Conservation (phyloP, 2,888 invertebrate genomes). For the Malachius bipustulatus region DNA sequence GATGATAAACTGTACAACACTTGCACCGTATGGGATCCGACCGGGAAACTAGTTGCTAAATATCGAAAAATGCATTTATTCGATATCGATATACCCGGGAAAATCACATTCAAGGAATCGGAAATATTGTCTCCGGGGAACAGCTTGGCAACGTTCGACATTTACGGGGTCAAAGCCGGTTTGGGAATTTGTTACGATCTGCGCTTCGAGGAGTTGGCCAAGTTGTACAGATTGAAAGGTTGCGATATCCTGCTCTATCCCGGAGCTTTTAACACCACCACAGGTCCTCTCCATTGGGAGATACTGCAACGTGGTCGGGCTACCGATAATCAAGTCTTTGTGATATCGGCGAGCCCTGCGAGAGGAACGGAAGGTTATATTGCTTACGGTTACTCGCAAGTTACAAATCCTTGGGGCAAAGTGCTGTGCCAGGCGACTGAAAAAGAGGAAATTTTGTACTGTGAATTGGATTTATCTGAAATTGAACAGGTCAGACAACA, state of each 20-base stretch:
- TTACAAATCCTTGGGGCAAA: conserved; percentile 48
- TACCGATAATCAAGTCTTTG: conserved; percentile 80
- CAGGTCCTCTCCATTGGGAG: conserved; percentile 91
- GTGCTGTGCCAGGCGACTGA: conserved; percentile 46
- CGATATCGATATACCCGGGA: conserved; percentile 88
- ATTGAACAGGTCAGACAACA: conserved; percentile 69
- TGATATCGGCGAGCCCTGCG: conserved; percentile 52
- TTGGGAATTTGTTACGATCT: conserved; percentile 93
- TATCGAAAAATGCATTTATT: conserved; percentile 90
- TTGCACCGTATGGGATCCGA: conserved; percentile 71
- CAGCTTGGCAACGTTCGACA: conserved; percentile 58
- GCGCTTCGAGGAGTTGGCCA: conserved; percentile 81
- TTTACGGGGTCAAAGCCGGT: conserved; percentile 63
- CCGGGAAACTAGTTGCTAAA: conserved; percentile 65
- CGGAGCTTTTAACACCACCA: conserved; percentile 92
- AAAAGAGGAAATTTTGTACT: conserved; percentile 56
- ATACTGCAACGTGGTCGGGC: conserved; percentile 70
- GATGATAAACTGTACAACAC: conserved; percentile 66
- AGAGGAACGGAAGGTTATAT: conserved; percentile 19
- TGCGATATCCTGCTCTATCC: conserved; percentile 84
- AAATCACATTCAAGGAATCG: conserved; percentile 88
- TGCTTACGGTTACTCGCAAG: conserved; percentile 61
- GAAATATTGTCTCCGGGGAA: conserved; percentile 69
- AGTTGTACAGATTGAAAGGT: conserved; percentile 55
- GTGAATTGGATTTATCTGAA: conserved; percentile 62